A percentile compares a stretch with the other conserved stretches of the same genome.
These are phyloP conservation scores for Amblyraja radiata DNA, from an alignment of 2,797 vertebrate species.

Conservation along the genomic window DNA sequence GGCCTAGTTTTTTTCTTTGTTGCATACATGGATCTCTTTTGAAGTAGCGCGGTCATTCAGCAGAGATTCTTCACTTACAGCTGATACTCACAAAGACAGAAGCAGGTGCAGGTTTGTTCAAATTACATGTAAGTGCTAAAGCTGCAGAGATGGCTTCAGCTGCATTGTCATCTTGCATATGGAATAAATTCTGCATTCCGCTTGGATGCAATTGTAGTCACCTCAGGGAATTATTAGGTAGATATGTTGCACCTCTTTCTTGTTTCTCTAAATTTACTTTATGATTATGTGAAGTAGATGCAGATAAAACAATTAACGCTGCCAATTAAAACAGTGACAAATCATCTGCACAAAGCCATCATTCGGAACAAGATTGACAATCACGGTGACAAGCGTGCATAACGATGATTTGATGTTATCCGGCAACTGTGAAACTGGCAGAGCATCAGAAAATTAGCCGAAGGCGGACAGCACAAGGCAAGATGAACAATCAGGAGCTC, in stretches of 20 bases:
- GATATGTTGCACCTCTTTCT: background rate
- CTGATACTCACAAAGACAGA: background rate
- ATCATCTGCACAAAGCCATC: background rate
- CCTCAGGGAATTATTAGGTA: background rate
- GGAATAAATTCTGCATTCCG: background rate
- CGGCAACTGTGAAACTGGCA: background rate
- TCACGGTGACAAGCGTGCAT: background rate
- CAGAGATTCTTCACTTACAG: background rate
- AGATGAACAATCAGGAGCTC: background rate
- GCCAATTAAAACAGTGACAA: background rate
- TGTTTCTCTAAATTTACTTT: background rate
- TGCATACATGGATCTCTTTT: background rate
- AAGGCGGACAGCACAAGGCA: background rate
- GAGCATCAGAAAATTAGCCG: background rate
- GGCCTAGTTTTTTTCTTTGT: background rate
- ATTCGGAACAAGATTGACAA: background rate
- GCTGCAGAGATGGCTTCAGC: background rate
- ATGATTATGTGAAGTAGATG: background rate
- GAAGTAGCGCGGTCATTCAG: background rate
- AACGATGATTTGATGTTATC: background rate
- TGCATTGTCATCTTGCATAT: background rate
- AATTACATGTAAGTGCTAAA: background rate
- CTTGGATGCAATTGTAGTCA: background rate
- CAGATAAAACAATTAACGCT: background rate
- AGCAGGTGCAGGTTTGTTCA: background rate